Base-by-base conservation (phyloP, 1,140 invertebrate genomes). In the Lithobius niger region DNA sequence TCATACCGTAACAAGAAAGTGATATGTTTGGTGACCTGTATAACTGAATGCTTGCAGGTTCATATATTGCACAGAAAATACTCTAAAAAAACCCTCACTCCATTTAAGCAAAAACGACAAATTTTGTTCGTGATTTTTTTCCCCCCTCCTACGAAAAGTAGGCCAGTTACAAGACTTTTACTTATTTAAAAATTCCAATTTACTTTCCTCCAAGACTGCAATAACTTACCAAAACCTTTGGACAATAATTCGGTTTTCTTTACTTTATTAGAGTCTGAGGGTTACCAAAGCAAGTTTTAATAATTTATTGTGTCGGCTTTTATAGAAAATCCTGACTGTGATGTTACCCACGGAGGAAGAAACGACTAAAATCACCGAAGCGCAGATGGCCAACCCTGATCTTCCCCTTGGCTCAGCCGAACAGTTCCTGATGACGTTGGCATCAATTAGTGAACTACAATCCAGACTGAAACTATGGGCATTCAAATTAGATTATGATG, bases 311-410 rank as follows among this genome's bases (percentile, higher is more conserved):
- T 40, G 10, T 47, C 54, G 52, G 51, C 58, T 55, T 59, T 64
- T 66, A 43, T 62, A 89, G 78, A 99, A 99, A 82, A 80, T 99
- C 47, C 70, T 99, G 28, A 88, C 84, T 10, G 73, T 70, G 16
- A 97, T 99, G 94, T 77, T 99, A 65, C 97, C 97, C 25, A 90
- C 88, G 16, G 88, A 96, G 64, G 95, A 99, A 70, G 97, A 99
- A 72, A 84, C 91, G 64, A 80, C 83, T 3, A 89, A 89, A 74
- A 99, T 99, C 64, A 83, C 95, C 70, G 94, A 97, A 72, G 94
- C 94, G 15, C 87, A 91, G 72, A 83, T 84, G 66, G 79, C 85
- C 24, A 94, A 93, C 62, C 94, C 95, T 1, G 95, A 98, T 66
- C 74, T 96, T 59, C 94, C 95, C 18, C 71, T 99, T 55, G 97